These are phyloP conservation scores for Flexamia atlantica DNA, from an alignment of 2,888 invertebrate species.

Conservation along the genomic window DNA sequence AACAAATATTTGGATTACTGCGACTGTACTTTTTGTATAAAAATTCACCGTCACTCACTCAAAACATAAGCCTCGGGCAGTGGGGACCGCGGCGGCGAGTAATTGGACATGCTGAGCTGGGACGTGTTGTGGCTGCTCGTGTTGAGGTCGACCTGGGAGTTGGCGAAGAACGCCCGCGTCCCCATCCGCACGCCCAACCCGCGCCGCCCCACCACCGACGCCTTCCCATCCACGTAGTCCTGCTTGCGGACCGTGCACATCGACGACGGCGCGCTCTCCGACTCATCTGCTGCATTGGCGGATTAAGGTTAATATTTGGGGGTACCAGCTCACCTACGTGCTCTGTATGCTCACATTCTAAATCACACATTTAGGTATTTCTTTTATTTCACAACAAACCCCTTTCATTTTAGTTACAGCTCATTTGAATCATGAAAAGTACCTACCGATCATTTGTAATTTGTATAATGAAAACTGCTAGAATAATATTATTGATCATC, in stretches of 20 bases:
- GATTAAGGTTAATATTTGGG: background rate
- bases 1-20: no score
- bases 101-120: slow-evolving; percentile 54
- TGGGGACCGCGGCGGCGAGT: slow-evolving; percentile 66
- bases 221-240: slow-evolving; percentile 45
- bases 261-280: slow-evolving; percentile 58
- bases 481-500: no score
- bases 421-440: no score
- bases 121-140: slow-evolving; percentile 66
- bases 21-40: no score
- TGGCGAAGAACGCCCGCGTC: slow-evolving; percentile 77
- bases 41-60: no score
- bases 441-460: no score
- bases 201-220: slow-evolving; percentile 71
- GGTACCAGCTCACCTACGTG: no score
- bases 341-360: no score
- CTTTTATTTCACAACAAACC: no score
- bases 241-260: slow-evolving; percentile 54
- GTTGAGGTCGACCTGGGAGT: slow-evolving; percentile 70
- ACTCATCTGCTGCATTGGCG: slow-evolving; percentile 14
- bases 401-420: no score
- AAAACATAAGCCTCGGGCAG: slow-evolving; percentile 77
- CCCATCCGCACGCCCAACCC: slow-evolving; percentile 87
- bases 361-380: no score
- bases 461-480: no score